Base-by-base conservation (phyloP, 2,113 vertebrate genomes). In the Muntiacus reevesi region DNA sequence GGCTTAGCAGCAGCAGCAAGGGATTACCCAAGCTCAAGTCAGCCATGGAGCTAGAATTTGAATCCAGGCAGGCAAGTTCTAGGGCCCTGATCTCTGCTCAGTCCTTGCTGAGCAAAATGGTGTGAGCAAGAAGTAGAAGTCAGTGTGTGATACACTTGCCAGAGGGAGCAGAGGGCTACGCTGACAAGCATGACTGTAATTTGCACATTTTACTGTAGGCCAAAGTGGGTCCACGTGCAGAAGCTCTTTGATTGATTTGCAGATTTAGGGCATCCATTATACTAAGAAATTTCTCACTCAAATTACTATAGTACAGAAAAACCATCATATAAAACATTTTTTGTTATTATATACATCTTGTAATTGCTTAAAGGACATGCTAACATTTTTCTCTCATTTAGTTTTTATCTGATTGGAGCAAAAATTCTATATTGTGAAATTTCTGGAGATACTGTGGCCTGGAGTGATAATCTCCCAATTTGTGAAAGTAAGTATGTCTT, bases 401-500 rank as follows among this genome's bases (percentile, higher is more conserved):
- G 98, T 43, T 97, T 27, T 96, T 16, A 45, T 4, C 6, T 98
- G 50, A 0, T 89, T 92, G 98, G 97, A 74, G 0, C 1, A 33
- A 1, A 5, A 60, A 0, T 27, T 78, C 1, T 93, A 9, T 0
- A 27, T 19, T 98, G 98, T 97, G 9, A 71, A 1, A 1, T 97
- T 86, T 2, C 5, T 93, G 85, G 0, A 6, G 4, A 28, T 2
- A 0, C 0, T 0, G 5, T 88, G 50, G 0, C 0, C 1, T 98
- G 98, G 97, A n/a, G 7, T 13, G 3, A 0, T n/a, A 4, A 4
- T 0, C 1, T 27, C 7, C 96, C 97, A 30, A 0, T 0, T 1
- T 98, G 98, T 96, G 9, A 78, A 74, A 94, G 98, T 98, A 92
- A 97, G 97, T 97, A 43, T 16, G 64, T 62, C 55, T 13, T 84